Conservation (phyloP, 2,797 vertebrate species). For the Micrastur ruficollis region DNA sequence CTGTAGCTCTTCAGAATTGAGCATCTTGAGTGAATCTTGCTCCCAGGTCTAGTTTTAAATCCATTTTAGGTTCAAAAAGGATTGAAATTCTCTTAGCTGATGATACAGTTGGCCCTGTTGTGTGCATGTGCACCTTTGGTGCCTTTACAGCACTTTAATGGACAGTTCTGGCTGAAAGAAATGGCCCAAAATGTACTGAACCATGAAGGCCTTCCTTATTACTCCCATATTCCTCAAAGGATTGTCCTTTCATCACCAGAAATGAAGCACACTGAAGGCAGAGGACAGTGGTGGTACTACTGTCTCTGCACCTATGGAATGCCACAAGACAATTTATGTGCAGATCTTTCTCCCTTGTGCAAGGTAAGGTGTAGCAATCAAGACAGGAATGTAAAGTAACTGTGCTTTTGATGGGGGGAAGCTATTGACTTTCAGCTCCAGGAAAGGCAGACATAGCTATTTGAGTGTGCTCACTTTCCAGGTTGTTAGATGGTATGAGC, state of each 20-base stretch:
- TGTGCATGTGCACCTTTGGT: background rate
- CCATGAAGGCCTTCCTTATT: background rate
- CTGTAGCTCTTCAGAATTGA: background rate
- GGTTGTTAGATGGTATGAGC: background rate
- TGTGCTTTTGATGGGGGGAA: background rate
- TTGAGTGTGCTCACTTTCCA: background rate
- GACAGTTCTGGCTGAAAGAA: background rate
- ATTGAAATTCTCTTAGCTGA: background rate
- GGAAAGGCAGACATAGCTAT: background rate
- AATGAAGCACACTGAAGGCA: background rate
- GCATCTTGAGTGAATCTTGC: background rate
- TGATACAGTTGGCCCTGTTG: background rate
- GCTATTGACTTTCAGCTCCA: background rate
- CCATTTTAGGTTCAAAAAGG: background rate
- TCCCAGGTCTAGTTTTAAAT: background rate
- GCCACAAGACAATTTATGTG: too few relatives aligned
- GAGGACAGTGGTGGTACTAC: background rate
- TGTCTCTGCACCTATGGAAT: background rate
- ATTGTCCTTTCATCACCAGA: background rate
- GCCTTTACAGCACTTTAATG: background rate
- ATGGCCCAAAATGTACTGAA: background rate
- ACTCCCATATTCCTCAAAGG: background rate
- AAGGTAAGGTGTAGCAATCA: background rate
- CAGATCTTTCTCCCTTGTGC: background rate
- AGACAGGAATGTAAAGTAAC: background rate